Base-by-base conservation (phyloP, 2,113 vertebrate species). In the Oxygymnocypris stewartii region DNA sequence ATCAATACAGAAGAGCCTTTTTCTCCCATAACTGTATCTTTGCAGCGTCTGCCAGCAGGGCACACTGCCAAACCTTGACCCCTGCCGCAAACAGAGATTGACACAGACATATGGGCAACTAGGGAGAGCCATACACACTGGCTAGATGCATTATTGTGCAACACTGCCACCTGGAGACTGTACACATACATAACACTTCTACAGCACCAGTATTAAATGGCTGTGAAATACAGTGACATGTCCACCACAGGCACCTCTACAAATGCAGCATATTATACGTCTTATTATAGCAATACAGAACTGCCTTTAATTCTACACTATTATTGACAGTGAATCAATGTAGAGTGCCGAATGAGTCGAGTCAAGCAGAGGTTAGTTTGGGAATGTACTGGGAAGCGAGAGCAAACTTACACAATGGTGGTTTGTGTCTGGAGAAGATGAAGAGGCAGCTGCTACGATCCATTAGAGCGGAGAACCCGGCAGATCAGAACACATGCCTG, bases 361-460 rank as follows among this genome's bases (percentile, higher is more conserved):
- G 49, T 79, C 16, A 42, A 61, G n/a, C 57, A 61, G 25, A 69
- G 37, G 40, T 37, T 71, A 69, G n/a, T 76, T 3, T 75, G 69
- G 35, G 69, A 87, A 84, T 78, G 87, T 61, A 31, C 47, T 73
- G 86, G 85, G n/a, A 89, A 20, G 59, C 44, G n/a, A 71, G 83
- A 75, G 90, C 10, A n/a, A 80, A 37, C 28, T 1, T 78, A 90
- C 87, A 90, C 83, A 90, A 87, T 44, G 61, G 20, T 54, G 51
- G 82, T 78, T 85, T 89, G 86, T 91, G 82, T 90, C 37, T 77
- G 11, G 28, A 73, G 82, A 79, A 88, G 85, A 87, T 0, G 0
- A 77, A 82, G n/a, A 84, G 42, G 87, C 91, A 87, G n/a, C 89
- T 93, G 87, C 89, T 87, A 84, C 73, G 88, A 86, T 87, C 28